phyloP scores from a whole-genome alignment of 2,113 vertebrate genomes.

The Thinocorus orbignyianus region DNA sequence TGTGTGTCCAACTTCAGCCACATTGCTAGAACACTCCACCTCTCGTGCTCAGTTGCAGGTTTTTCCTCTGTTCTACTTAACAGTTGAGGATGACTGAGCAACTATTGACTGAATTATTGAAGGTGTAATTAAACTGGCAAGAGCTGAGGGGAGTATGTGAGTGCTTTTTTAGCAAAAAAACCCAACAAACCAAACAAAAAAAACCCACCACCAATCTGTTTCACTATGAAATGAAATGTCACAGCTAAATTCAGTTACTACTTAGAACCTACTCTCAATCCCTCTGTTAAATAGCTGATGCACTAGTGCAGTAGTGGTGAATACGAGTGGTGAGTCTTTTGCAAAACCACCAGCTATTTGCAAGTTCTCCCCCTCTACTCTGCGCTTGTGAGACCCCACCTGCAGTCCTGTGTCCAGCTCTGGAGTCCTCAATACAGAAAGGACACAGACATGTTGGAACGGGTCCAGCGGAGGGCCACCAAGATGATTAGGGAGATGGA shows the following conservation, averaged over 20 bases:
- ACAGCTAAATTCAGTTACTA: background rate
- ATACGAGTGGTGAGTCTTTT: background rate
- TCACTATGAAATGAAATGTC: background rate
- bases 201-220: no score
- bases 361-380: no score
- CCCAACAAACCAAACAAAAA: no score
- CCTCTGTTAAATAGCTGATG: background rate
- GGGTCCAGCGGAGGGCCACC: no score
- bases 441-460: no score
- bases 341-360: background rate
- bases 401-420: no score
- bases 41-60: background rate
- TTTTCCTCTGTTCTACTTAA: background rate
- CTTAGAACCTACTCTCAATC: background rate
- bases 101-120: conserved; percentile 19
- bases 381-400: no score
- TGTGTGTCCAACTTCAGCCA: background rate
- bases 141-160: background rate
- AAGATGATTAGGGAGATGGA: no score
- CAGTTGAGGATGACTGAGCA: background rate
- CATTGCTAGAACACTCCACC: background rate
- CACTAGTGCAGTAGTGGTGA: background rate
- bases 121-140: conserved; percentile 24
- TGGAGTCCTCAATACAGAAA: no score
- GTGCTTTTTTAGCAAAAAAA: background rate